Evolutionary conservation across 1,140 invertebrate genomes (phyloP), one percentile per base, ranked within the genome.

Genomic region (Tetramorium parvispinum): DNA sequence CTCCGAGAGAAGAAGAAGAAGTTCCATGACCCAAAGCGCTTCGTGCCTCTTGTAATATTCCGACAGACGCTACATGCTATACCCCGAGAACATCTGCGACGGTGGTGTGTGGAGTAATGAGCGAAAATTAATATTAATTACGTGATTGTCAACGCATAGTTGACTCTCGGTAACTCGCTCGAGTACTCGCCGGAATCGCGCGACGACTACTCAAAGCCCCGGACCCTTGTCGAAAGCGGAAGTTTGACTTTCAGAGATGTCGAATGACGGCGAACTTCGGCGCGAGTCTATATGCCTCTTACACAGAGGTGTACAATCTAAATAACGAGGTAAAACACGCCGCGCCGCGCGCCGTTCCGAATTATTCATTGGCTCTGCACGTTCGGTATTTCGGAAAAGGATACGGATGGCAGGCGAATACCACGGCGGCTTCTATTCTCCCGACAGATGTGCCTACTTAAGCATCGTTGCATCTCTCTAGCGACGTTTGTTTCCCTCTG

Each of bases 71-170:
- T 37, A 40, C 53, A 61, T 40, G 40, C 40, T 61, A 4, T 4
- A 32, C 32, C 24, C 40, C 24, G 6, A 27, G 65, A 43, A 55
- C 51, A 46, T 27, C 27, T 75, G 55, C 18, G 40, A 57, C 49
- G n/a, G 40, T 4, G 53, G 40, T 73, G 53, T 73, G 66, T 46
- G 16, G 49, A 65, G 51, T 82, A 83, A 75, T 75, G 68, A 75
- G 68, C 11, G 40, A 75, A 53, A 83, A 83, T 83, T 83, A 83
- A 83, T 83, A 83, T 83, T 83, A 83, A 83, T 83, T 75, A 75
- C 79, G n/a, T 16, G 40, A 83, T 83, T 83, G 79, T 83, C 79
- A 75, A 83, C 53, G 68, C 68, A 57, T 40, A 83, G 79, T 83
- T 73, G 79, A 83, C 79, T 75, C 43, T 46, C 40, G 40, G 18